These are phyloP conservation scores for Hoplostethus mediterraneus DNA, from an alignment of 2,797 vertebrate genomes.

Conservation along the genomic window DNA sequence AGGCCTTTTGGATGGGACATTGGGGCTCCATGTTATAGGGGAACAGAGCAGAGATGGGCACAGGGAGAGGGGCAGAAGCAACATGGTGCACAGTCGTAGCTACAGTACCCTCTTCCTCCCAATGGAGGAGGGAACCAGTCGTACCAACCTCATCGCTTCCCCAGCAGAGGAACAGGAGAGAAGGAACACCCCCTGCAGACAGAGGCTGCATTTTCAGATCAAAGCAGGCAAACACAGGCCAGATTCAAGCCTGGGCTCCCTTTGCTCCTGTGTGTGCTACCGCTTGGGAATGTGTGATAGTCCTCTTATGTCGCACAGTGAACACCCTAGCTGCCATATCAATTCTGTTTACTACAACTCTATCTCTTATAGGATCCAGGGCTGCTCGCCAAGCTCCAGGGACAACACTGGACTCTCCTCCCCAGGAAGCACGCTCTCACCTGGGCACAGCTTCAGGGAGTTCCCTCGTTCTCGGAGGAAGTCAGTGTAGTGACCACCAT, in stretches of 20 bases:
- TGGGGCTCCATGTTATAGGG: conserved; percentile 42
- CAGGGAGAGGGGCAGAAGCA: conserved; percentile 72
- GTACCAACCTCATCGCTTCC: conserved; percentile 89
- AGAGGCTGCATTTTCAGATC: conserved; percentile 71
- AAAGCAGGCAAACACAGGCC: conserved; percentile 68
- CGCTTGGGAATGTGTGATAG: conserved; percentile 84
- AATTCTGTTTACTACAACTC: conserved; percentile 90
- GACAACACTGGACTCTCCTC: conserved; percentile 90
- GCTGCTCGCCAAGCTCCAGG: conserved; percentile 84
- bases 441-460: conserved; percentile 79
- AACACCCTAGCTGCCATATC: conserved; percentile 82
- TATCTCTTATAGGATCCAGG: conserved; percentile 88
- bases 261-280: conserved; percentile 91
- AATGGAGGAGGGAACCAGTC: conserved; percentile 89
- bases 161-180: conserved; percentile 79
- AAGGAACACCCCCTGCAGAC: conserved; percentile 66
- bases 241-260: conserved; percentile 83
- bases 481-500: conserved; percentile 84
- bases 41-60: conserved; percentile 47
- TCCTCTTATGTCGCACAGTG: conserved; percentile 75
- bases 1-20: conserved; percentile 78
- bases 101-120: conserved; percentile 89
- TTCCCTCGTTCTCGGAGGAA: conserved; percentile 85
- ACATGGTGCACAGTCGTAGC: conserved; percentile 74
- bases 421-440: conserved; percentile 86